Base-by-base conservation (phyloP, 2,888 invertebrate species). In the Schrankia costaestrigalis region DNA sequence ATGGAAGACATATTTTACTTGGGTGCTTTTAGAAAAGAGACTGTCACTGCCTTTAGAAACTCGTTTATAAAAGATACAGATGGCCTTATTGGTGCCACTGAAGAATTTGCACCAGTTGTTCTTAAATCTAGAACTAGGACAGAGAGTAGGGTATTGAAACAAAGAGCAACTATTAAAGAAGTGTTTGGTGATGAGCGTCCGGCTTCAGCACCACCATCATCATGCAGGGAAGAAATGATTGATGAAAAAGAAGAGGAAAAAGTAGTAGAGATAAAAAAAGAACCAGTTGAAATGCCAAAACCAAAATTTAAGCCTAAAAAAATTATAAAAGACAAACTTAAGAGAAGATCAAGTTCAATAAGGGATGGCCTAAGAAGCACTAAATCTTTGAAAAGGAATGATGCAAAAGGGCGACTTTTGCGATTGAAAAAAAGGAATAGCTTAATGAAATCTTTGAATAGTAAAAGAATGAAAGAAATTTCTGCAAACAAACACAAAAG, bases 151-250 rank as follows among this genome's bases (percentile, higher is more conserved):
- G 89, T 92, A 25, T 56, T 84, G 17, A 93, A 94, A 71, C 93
- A 93, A 63, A 89, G 93, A 57, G 94, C 94, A 23, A 93, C 94
- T 2, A 94, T 95, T 24, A 92, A 94, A 52, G 94, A 95, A 78
- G 94, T 95, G 2, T 95, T 95, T 71, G 95, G 95, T 1, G 86
- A 86, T 44, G 95, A 95, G 60, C 87, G 95, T 23, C 94, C 95
- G 0, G 94, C 95, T 0, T 95, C 95, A 0, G 95, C 95, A 0
- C 95, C 95, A 0, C 95, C 95, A 0, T 89, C 90, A 42, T 90
- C 92, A 1, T 91, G 90, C 57, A 83, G 86, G 52, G 85, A 89
- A 2, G 87, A 89, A 17, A 74, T 66, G 51, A 68, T 54, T 38
- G 57, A 54, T 22, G 79, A 76, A 24, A 64, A 62, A 30, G 75